Percentiles rank a stretch among this genome's conserved stretches.
Conservation (phyloP, 2,113 vertebrate species). For the Bubo bubo region DNA sequence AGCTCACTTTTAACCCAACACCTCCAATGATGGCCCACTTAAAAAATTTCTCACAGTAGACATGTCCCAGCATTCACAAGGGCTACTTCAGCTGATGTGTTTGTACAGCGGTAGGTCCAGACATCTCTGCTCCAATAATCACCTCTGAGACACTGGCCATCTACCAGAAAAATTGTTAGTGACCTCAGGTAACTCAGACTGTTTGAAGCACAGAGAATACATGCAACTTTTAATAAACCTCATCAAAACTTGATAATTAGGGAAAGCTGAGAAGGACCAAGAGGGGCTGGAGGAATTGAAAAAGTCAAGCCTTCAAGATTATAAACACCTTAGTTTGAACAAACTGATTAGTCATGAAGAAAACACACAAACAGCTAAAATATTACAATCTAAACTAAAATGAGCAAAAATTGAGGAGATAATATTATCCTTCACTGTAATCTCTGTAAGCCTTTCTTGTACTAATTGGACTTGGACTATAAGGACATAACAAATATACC, state of each 20-base stretch:
- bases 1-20: background rate
- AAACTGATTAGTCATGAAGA: background rate
- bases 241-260: background rate
- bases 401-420: background rate
- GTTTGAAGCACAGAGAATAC: background rate
- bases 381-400: background rate
- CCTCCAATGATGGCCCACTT: background rate
- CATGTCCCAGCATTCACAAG: background rate
- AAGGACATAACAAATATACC: background rate
- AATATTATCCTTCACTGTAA: background rate
- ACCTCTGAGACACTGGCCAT: background rate
- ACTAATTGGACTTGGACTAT: background rate
- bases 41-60: background rate
- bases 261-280: background rate
- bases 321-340: background rate
- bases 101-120: accelerated
- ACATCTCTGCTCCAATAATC: background rate
- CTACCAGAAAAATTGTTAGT: background rate
- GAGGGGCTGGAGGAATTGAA: background rate
- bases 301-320: background rate
- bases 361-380: background rate
- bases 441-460: background rate
- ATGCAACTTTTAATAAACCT: background rate
- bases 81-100: background rate
- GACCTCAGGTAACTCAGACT: background rate